Base-by-base conservation (phyloP, 2,797 vertebrate species). In the Pipistrellus pipistrellus region DNA sequence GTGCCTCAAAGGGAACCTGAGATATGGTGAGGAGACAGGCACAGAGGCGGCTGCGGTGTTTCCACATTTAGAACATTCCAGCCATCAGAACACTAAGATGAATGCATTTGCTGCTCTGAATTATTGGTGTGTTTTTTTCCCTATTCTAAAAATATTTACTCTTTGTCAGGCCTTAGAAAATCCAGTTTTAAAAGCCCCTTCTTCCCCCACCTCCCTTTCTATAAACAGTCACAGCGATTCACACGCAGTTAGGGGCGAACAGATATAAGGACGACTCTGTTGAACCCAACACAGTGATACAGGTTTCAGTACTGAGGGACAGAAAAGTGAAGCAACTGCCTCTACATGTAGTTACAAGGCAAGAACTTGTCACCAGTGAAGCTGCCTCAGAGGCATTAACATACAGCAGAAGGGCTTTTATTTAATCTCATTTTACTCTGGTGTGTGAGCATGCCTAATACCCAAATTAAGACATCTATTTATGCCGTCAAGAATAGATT, bases 141-240 rank as follows among this genome's bases (percentile, higher is more conserved):
- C 38, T 2, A 17, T 25, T 86, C 75, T 94, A 92, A 96, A 97
- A 95, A 96, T 93, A 96, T 96, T 87, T 93, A 81, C 77, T 92
- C 41, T 88, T 93, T 92, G 81, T 85, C 59, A 88, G 66, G 78
- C 38, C 44, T 95, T 69, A 66, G 76, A 88, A 95, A 95, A 89
- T 27, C 84, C 89, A 94, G 46, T 83, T 86, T 80, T 66, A 21
- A 91, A 78, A 95, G 25, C 4, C 30, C 25, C 17, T 69, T 66
- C 32, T 90, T 53, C 64, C 66, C 64, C 57, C 38, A 38, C 6
- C 7, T 21, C 64, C 13, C 8, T 85, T 93, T 82, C 91, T 76
- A 55, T 51, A 81, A 91, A 71, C 27, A 76, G 27, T 89, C 68
- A 81, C 68, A 68, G 84, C 44, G 94, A 89, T 84, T 92, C 71